Percentiles rank a stretch among this genome's conserved stretches.
These are phyloP conservation scores for Dasysyrphus tricinctus DNA, from an alignment of 2,888 invertebrate genomes.

Conservation along the genomic window DNA sequence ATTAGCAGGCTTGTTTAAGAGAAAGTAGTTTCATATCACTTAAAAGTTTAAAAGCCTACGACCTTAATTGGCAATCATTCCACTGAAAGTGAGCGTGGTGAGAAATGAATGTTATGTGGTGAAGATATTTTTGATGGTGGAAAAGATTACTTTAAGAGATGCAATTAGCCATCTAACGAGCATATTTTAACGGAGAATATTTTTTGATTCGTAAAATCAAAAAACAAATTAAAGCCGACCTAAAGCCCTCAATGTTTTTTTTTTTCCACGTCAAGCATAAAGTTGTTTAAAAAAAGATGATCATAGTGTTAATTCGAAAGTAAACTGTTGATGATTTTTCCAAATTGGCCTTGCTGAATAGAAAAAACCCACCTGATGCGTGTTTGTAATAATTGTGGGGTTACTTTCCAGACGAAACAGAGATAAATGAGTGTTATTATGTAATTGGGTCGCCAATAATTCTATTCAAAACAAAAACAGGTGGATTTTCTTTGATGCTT, in stretches of 20 bases:
- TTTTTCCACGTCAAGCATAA: neutral
- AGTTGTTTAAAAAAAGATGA: neutral
- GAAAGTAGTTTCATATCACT: neutral
- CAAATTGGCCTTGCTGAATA: constrained; percentile 31
- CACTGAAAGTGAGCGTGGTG: constrained; percentile 33
- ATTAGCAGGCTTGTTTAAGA: neutral
- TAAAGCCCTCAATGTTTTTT: constrained; percentile 10
- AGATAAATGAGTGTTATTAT: constrained; percentile 61
- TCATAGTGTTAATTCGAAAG: constrained; percentile 34
- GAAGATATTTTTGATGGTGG: constrained; percentile 1
- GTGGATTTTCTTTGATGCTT: neutral
- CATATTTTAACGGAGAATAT: neutral
- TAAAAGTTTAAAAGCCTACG: neutral
- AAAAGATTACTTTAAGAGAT: constrained; percentile 10
- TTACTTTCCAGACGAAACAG: constrained; percentile 25
- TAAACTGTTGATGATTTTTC: constrained; percentile 42
- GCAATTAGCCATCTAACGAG: constrained; percentile 23
- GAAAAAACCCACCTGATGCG: constrained; percentile 49
- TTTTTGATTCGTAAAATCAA: neutral
- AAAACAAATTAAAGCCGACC: neutral
- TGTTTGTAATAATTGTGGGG: constrained; percentile 36
- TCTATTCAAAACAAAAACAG: constrained; percentile 24
- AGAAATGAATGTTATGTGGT: constrained; percentile 1
- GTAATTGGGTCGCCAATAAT: constrained; percentile 64
- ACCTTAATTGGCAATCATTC: neutral